Evolutionary conservation across 2,113 vertebrate species (phyloP).

Genomic region (Hystrix cristata): DNA sequence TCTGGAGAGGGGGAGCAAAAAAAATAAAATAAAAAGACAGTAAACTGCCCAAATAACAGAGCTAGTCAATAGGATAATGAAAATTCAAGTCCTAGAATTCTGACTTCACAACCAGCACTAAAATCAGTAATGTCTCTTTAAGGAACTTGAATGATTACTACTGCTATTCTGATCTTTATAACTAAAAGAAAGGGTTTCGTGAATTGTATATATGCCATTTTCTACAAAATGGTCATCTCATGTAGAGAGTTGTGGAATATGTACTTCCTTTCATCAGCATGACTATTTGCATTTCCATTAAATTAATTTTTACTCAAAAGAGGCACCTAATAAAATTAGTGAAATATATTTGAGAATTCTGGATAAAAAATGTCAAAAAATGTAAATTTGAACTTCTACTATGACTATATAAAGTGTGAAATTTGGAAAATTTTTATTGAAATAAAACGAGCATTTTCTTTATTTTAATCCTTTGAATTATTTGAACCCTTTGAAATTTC

Average conservation of each 20-base stretch:
- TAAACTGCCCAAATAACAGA: neutral
- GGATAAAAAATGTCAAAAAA: neutral
- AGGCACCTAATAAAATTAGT: neutral
- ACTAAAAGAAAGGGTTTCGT: neutral
- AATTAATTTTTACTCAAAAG: neutral
- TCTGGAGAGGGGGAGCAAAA: constrained; percentile 6
- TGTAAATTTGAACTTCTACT: neutral
- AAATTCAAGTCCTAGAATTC: neutral
- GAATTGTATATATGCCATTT: neutral
- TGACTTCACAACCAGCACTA: neutral
- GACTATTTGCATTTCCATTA: neutral
- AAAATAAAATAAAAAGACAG: neutral
- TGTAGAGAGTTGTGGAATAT: neutral
- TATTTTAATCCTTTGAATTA: constrained; percentile 9
- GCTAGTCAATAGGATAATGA: neutral
- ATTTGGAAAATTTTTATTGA: constrained; percentile 14
- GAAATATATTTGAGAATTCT: constrained; percentile 13
- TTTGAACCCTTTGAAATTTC: neutral
- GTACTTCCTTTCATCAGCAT: neutral
- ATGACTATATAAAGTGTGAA: constrained; percentile 14
- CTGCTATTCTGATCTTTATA: constrained; percentile 6
- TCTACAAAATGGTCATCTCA: neutral
- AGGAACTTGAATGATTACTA: constrained; percentile 39
- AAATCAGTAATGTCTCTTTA: neutral
- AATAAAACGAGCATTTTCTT: neutral